Evolutionary conservation across 2,113 vertebrate genomes (phyloP).

Genomic region (Echinops telfairi): DNA sequence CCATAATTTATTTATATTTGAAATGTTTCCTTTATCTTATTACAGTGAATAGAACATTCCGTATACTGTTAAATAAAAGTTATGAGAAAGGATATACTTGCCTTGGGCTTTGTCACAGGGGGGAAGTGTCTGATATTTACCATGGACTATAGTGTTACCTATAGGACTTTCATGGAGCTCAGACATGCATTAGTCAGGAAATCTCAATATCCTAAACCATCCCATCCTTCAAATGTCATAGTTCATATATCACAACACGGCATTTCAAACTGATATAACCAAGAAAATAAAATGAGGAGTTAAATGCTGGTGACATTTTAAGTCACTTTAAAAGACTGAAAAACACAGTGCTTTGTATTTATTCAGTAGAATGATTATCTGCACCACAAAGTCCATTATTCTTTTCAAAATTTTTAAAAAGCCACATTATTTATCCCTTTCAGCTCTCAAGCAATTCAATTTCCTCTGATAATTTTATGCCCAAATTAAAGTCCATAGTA

Average conservation of each 20-base stretch:
- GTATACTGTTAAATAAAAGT: not conserved
- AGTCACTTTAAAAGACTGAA: conserved; percentile 2
- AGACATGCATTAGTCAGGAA: not conserved
- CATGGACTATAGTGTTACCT: not conserved
- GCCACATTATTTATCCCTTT: not conserved
- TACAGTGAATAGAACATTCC: not conserved
- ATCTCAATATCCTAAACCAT: not conserved
- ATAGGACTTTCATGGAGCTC: not conserved
- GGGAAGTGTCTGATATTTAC: not conserved
- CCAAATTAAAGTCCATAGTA: conserved; percentile 27
- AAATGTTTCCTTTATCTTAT: conserved; percentile 28
- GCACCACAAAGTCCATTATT: not conserved
- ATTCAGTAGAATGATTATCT: not conserved
- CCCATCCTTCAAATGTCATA: not conserved
- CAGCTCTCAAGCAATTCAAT: conserved; percentile 39
- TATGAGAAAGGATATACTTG: not conserved
- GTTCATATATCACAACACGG: not conserved
- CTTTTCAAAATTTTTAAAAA: not conserved
- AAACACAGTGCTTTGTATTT: not conserved
- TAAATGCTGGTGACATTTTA: conserved; percentile 27
- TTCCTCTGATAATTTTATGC: conserved; percentile 48
- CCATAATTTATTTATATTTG: not conserved
- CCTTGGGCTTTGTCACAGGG: not conserved
- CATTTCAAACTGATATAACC: conserved; percentile 8
- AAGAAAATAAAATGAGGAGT: not conserved